Conservation (phyloP, 2,888 invertebrate species). For the Hypomecis punctinalis region DNA sequence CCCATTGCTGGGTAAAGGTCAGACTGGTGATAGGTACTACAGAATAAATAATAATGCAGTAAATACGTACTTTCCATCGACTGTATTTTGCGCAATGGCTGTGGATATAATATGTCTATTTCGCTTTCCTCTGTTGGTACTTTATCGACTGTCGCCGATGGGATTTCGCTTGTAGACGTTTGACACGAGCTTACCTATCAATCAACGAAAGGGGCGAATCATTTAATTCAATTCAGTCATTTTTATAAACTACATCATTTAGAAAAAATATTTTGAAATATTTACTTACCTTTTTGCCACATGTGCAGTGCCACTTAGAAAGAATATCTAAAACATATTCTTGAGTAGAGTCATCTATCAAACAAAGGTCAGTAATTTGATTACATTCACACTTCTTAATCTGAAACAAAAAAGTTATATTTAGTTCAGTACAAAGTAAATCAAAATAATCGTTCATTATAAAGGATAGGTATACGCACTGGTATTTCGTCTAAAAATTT, state of each 20-base stretch:
- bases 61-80: conserved; percentile 50
- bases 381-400: conserved; percentile 79
- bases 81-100: conserved; percentile 63
- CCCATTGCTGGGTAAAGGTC: too few relatives aligned
- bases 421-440: background rate
- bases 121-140: conserved; percentile 50
- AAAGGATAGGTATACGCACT: conserved; percentile 50
- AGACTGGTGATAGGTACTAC: too few relatives aligned
- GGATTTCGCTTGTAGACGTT: conserved; percentile 73
- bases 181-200: conserved; percentile 68
- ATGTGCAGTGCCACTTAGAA: conserved; percentile 77
- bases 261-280: too few relatives aligned
- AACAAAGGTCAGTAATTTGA: conserved; percentile 67
- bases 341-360: conserved; percentile 73
- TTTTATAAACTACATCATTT: too few relatives aligned
- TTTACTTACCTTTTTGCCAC: conserved; percentile 71
- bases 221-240: too few relatives aligned
- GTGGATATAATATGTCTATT: conserved; percentile 53
- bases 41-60: background rate
- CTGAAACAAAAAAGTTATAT: conserved; percentile 51
- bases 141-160: conserved; percentile 57
- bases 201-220: conserved; percentile 4
- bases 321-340: conserved; percentile 74
- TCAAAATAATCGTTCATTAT: background rate
- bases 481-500: conserved; percentile 69